Conservation (phyloP, 2,888 invertebrate species). For the Leptopterna dolabrata region DNA sequence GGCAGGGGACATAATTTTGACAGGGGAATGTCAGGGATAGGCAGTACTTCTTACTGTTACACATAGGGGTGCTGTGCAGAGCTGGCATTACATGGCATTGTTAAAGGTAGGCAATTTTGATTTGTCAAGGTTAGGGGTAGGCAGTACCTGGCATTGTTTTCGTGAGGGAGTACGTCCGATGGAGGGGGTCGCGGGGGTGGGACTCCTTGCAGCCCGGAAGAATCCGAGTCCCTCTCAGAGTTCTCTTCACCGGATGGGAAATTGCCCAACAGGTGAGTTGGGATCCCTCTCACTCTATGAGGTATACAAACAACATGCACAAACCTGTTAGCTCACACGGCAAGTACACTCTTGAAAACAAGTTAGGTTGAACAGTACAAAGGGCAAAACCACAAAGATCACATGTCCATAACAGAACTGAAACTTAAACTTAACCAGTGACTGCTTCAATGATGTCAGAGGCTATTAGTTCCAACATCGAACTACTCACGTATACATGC, state of each 20-base stretch:
- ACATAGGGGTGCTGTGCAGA: too few species aligned
- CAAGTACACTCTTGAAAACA: neutral
- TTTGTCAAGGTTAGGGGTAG: neutral
- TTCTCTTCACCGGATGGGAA: conserved; percentile 63
- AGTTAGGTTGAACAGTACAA: neutral
- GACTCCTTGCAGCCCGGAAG: conserved; percentile 60
- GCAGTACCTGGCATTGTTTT: conserved; percentile 64
- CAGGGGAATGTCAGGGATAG: too few species aligned
- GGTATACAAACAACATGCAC: neutral
- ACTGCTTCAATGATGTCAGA: too few species aligned
- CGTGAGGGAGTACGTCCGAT: conserved; percentile 61
- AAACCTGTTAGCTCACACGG: neutral
- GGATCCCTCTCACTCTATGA: conserved; percentile 61
- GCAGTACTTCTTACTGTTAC: too few species aligned
- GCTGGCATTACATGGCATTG: too few species aligned
- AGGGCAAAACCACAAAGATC: neutral
- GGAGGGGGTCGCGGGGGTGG: conserved; percentile 62
- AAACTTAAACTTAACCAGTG: too few species aligned
- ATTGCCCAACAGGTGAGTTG: conserved; percentile 62
- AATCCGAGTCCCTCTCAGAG: conserved; percentile 63
- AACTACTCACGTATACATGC: too few species aligned
- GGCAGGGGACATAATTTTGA: too few species aligned
- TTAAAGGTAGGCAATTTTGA: too few species aligned
- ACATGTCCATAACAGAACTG: neutral
- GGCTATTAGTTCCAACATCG: too few species aligned